Conservation (phyloP, 2,888 invertebrate species). For the Sminthurinus aureus region DNA sequence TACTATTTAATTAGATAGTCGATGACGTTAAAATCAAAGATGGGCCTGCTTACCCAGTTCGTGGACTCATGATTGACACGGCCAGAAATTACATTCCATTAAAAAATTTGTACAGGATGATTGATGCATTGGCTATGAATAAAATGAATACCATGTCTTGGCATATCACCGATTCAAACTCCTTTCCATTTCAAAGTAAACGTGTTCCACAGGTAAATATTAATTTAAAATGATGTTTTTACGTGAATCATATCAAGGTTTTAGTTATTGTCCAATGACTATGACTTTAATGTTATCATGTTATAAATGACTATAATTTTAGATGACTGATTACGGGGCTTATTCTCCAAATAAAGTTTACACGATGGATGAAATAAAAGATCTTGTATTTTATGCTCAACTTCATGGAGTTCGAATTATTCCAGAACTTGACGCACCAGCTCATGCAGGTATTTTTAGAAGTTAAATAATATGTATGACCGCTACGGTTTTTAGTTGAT, state of each 20-base stretch:
- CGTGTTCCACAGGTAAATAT: constrained; percentile 69
- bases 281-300: constrained; percentile 67
- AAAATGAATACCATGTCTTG: constrained; percentile 95
- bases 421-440: constrained; percentile 65
- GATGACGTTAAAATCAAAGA: constrained; percentile 46
- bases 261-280: constrained; percentile 40
- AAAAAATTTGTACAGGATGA: constrained; percentile 74
- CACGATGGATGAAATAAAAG: constrained; percentile 66
- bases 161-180: constrained; percentile 88
- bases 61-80: constrained; percentile 89
- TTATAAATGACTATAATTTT: constrained; percentile 64
- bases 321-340: constrained; percentile 73
- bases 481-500: too few relatives aligned
- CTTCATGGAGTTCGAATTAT: constrained; percentile 64
- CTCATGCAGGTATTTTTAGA: constrained; percentile 64
- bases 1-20: constrained; percentile 35
- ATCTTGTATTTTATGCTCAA: constrained; percentile 65
- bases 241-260: neutral
- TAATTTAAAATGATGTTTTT: too few relatives aligned
- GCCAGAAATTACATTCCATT: constrained; percentile 84
- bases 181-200: constrained; percentile 84
- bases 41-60: constrained; percentile 66
- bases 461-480: too few relatives aligned
- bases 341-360: constrained; percentile 71
- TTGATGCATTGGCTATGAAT: constrained; percentile 88